These are phyloP conservation scores for Herpailurus yagouaroundi DNA, from an alignment of 2,113 vertebrate genomes.

Conservation along the genomic window DNA sequence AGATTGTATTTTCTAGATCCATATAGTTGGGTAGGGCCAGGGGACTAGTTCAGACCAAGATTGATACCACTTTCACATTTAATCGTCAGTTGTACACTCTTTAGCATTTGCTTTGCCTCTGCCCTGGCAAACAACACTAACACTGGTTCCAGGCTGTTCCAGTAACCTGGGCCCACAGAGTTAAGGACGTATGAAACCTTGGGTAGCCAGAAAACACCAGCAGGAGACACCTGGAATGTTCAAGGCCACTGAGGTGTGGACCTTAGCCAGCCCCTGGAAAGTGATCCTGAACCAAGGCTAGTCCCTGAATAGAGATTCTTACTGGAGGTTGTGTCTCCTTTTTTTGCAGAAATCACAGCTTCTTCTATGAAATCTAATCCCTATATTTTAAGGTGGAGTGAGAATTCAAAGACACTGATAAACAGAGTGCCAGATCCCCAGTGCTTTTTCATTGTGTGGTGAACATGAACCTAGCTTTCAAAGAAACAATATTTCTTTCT, in stretches of 20 bases:
- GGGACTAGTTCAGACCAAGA: neutral
- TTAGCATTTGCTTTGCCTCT: neutral
- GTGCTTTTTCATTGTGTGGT: neutral
- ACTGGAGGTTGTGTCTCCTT: neutral
- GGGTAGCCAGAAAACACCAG: neutral
- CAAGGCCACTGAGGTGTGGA: neutral
- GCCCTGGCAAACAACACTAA: neutral
- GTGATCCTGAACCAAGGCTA: neutral
- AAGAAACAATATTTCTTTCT: neutral
- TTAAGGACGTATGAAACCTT: neutral
- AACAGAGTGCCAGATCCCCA: neutral
- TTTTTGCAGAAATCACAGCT: neutral
- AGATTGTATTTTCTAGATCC: neutral
- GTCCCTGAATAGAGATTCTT: neutral
- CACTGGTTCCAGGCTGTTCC: neutral
- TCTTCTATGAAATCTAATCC: neutral
- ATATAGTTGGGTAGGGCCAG: neutral
- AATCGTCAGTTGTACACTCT: neutral
- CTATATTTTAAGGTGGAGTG: neutral
- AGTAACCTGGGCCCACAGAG: neutral
- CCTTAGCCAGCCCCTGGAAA: too few relatives aligned
- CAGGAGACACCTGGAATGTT: neutral
- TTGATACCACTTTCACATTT: neutral
- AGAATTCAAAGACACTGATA: neutral
- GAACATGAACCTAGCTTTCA: neutral